phyloP scores from a whole-genome alignment of 1,140 invertebrate genomes.

The Heliconius himera region DNA sequence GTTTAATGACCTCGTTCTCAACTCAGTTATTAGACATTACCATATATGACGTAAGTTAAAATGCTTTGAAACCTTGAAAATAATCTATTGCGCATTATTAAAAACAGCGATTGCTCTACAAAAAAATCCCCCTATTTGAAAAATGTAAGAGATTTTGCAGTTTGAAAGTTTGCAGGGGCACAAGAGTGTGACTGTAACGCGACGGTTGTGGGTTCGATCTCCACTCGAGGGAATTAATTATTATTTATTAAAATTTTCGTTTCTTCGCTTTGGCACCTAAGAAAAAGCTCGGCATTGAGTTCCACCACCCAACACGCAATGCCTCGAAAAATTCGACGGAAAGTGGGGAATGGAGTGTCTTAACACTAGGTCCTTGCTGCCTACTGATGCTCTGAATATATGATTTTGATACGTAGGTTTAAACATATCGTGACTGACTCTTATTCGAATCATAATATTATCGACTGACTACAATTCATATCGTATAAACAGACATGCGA shows the following conservation, averaged over 20 bases:
- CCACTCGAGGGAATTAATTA: no score
- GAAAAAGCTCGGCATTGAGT: no score
- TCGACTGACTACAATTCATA: neutral
- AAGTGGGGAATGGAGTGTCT: no score
- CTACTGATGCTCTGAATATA: neutral
- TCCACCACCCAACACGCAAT: no score
- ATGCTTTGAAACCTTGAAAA: slow-evolving; percentile 18
- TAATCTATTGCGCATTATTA: neutral
- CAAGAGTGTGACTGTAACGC: no score
- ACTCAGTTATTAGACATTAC: slow-evolving; percentile 16
- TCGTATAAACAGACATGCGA: neutral
- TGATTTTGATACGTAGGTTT: neutral
- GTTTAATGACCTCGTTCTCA: slow-evolving; percentile 18
- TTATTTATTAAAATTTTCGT: no score
- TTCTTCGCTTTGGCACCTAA: no score
- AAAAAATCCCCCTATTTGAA: neutral
- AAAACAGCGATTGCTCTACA: neutral
- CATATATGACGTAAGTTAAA: slow-evolving; percentile 25
- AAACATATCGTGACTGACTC: neutral
- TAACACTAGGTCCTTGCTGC: no score
- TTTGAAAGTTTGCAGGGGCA: no score
- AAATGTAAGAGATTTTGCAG: neutral
- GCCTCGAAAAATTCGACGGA: no score
- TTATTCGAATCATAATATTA: neutral
- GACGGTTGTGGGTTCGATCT: no score